phyloP scores from a whole-genome alignment of 1,140 invertebrate species.

The Macrocentrus cingulum region DNA sequence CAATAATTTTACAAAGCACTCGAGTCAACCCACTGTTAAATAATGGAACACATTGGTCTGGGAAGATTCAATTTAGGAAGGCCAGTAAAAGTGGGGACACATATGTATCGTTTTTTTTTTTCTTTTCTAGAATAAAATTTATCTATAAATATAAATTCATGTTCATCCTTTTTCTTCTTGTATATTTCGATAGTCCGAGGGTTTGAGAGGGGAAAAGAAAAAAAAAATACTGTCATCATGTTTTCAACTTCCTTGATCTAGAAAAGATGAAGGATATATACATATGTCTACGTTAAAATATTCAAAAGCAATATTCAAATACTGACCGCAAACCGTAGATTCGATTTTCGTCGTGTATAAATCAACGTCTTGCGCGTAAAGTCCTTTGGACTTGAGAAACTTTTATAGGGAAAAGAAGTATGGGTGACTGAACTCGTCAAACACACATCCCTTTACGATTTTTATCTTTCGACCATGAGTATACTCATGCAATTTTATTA shows the following conservation, averaged over 20 bases:
- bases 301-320: constrained; percentile 52
- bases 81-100: constrained; percentile 8
- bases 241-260: background rate
- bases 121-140: background rate
- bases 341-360: constrained; percentile 40
- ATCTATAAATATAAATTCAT: background rate
- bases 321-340: constrained; percentile 41
- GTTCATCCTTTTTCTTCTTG: background rate
- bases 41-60: constrained; percentile 41
- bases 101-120: constrained; percentile 8
- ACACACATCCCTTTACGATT: too few species aligned
- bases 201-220: background rate
- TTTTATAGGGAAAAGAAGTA: constrained; percentile 10
- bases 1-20: constrained; percentile 51
- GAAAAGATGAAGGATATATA: constrained; percentile 11
- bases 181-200: background rate
- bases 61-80: constrained; percentile 47
- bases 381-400: background rate
- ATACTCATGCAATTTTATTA: too few species aligned
- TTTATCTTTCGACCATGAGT: too few species aligned
- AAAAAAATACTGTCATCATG: constrained; percentile 2
- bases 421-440: background rate
- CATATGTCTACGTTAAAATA: constrained; percentile 33
- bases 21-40: constrained; percentile 42
- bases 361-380: constrained; percentile 34